Conservation (phyloP, 1,140 invertebrate species). For the Asbolus verrucosus region DNA sequence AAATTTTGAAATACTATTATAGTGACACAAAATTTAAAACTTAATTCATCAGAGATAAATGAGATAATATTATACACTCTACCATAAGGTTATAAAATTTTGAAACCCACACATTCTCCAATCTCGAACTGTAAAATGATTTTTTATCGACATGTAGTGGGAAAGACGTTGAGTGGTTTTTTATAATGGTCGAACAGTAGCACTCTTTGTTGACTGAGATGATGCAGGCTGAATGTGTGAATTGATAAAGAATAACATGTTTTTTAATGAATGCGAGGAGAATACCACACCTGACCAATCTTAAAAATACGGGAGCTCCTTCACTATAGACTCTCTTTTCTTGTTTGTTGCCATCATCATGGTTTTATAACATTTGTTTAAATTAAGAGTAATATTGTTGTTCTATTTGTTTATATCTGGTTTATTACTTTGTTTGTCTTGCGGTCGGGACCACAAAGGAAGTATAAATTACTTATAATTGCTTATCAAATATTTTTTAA, state of each 20-base stretch:
- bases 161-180: slow-evolving; percentile 45
- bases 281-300: slow-evolving; percentile 40
- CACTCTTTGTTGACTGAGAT: slow-evolving; percentile 58
- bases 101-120: slow-evolving; percentile 41
- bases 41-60: too few relatives aligned
- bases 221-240: slow-evolving; percentile 58
- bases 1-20: too few relatives aligned
- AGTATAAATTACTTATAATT: slow-evolving; percentile 32
- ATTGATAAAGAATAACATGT: slow-evolving; percentile 53
- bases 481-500: slow-evolving; percentile 33
- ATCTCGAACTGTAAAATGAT: slow-evolving; percentile 32
- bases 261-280: slow-evolving; percentile 35
- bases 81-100: slow-evolving; percentile 25
- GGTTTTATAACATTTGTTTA: slow-evolving; percentile 53
- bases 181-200: slow-evolving; percentile 56
- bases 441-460: slow-evolving; percentile 24
- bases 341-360: slow-evolving; percentile 53
- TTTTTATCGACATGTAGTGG: slow-evolving; percentile 44
- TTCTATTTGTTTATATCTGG: slow-evolving; percentile 45
- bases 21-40: too few relatives aligned
- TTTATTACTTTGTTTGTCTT: slow-evolving; percentile 34
- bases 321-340: too few relatives aligned
- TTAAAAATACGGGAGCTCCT: slow-evolving; percentile 46
- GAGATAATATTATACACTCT: slow-evolving; percentile 31
- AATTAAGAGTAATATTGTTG: slow-evolving; percentile 43